Percentiles rank a stretch among this genome's conserved stretches.
Evolutionary conservation across 2,888 invertebrate genomes (phyloP).

Genomic region (Leptodirus hochenwartii): DNA sequence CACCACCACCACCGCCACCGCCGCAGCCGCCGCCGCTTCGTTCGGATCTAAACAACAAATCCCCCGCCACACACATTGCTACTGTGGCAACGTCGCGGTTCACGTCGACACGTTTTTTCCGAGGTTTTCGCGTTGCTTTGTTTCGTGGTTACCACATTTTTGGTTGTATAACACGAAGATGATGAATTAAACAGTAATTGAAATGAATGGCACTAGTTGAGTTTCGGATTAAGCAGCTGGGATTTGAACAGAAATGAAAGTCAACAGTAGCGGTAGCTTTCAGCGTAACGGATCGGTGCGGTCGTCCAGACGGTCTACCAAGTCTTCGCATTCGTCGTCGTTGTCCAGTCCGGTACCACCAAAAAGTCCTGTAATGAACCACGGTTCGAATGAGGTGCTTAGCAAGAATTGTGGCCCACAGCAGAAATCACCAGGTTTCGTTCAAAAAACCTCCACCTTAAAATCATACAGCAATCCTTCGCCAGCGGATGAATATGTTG

Average conservation of each 20-base stretch:
- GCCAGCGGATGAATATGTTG: constrained; percentile 12
- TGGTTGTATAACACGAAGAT: too few relatives aligned
- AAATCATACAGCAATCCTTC: constrained; percentile 8
- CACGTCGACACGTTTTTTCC: too few relatives aligned
- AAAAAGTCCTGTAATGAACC: constrained; percentile 20
- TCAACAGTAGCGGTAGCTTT: constrained; percentile 16
- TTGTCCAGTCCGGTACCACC: constrained; percentile 17
- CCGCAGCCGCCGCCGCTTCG: too few relatives aligned
- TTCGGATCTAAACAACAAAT: too few relatives aligned
- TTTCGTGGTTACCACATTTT: too few relatives aligned
- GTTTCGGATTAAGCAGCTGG: too few relatives aligned
- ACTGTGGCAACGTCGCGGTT: too few relatives aligned
- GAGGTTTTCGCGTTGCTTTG: too few relatives aligned
- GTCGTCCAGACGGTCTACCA: constrained; percentile 17
- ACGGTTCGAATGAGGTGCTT: constrained; percentile 15
- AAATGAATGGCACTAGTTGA: too few relatives aligned
- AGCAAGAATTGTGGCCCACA: constrained; percentile 5
- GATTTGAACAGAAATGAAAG: constrained; percentile 10
- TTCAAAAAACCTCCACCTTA: constrained; percentile 6
- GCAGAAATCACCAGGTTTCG: constrained; percentile 7
- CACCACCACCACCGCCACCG: too few relatives aligned
- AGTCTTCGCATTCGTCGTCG: constrained; percentile 20
- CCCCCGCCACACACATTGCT: too few relatives aligned
- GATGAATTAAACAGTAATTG: too few relatives aligned
- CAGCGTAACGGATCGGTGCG: constrained; percentile 21